Conservation (phyloP, 2,113 vertebrate species). For the Orcinus orca region DNA sequence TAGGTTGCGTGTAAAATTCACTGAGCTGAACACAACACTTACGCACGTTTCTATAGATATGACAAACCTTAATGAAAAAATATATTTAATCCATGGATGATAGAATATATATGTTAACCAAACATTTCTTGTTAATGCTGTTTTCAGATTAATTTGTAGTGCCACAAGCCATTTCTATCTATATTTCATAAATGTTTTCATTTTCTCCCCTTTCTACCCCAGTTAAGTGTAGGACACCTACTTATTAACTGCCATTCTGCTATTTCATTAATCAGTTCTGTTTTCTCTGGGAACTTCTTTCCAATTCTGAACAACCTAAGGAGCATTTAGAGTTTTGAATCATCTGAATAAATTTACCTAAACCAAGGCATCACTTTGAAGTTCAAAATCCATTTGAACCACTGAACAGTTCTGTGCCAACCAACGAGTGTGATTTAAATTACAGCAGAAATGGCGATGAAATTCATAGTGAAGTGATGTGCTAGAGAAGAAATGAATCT, state of each 20-base stretch:
- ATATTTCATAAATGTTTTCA: background rate
- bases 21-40: background rate
- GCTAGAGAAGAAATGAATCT: background rate
- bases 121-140: background rate
- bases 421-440: conserved; percentile 1
- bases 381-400: background rate
- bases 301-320: background rate
- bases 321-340: conserved; percentile 5
- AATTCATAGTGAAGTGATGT: background rate
- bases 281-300: background rate
- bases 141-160: background rate
- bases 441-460: background rate
- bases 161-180: background rate
- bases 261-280: background rate
- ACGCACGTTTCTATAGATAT: background rate
- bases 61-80: background rate
- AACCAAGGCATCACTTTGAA: background rate
- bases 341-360: conserved; percentile 6
- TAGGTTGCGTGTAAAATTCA: background rate
- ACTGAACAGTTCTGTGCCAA: background rate
- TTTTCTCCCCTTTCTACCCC: background rate
- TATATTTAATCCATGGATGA: background rate
- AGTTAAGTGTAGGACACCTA: background rate
- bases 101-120: background rate
- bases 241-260: background rate